Conservation (phyloP, 2,797 vertebrate genomes). For the Squalus acanthias region DNA sequence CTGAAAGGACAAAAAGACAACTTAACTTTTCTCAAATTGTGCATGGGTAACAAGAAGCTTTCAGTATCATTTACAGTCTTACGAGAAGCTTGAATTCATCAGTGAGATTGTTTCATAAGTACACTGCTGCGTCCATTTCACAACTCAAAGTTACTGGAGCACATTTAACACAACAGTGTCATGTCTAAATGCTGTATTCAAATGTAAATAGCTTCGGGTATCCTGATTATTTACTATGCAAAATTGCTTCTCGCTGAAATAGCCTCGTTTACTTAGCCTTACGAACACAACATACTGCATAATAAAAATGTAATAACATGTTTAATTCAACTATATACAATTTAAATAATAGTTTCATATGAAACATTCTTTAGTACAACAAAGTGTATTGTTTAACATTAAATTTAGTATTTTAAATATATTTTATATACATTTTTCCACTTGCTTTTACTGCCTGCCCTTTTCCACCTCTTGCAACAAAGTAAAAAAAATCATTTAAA, state of each 20-base stretch:
- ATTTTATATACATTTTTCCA: background rate
- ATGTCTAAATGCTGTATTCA: background rate
- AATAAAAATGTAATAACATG: background rate
- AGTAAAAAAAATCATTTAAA: background rate
- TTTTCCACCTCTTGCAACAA: background rate
- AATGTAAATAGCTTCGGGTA: slow-evolving; percentile 13
- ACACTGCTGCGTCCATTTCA: background rate
- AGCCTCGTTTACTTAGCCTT: background rate
- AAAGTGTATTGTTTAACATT: background rate
- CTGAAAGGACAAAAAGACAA: background rate
- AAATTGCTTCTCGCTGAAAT: background rate
- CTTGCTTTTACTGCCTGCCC: background rate
- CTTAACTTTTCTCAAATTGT: background rate
- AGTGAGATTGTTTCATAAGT: background rate
- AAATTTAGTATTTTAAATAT: background rate
- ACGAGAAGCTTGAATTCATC: background rate
- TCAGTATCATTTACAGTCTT: background rate
- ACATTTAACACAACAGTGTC: background rate
- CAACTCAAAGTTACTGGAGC: background rate
- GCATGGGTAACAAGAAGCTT: background rate
- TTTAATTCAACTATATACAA: background rate
- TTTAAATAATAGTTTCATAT: background rate
- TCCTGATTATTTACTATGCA: slow-evolving; percentile 15
- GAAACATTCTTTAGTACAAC: background rate
- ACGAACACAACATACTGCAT: background rate